phyloP scores from a whole-genome alignment of 2,888 invertebrate genomes.

The Holacanthella duospinosa region DNA sequence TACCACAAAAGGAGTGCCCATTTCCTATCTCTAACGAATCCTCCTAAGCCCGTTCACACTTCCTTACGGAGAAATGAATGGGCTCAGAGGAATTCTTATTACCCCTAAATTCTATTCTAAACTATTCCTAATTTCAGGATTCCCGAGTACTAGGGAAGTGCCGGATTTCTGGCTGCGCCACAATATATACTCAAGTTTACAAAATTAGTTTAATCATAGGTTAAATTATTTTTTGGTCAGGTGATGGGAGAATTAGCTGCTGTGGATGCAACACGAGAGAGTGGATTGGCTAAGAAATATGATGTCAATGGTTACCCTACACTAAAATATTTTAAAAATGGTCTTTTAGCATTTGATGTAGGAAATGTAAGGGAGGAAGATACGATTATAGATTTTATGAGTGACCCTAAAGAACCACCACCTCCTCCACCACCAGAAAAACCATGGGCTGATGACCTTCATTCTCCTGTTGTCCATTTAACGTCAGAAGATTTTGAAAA shows the following conservation, averaged over 20 bases:
- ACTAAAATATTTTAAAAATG: slow-evolving; percentile 64
- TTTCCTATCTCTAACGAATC: too few relatives aligned
- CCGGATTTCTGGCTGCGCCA: too few relatives aligned
- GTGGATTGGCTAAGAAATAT: slow-evolving; percentile 55
- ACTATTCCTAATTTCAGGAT: too few relatives aligned
- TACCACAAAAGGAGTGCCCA: too few relatives aligned
- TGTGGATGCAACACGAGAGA: slow-evolving; percentile 71
- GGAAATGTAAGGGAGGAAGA: slow-evolving; percentile 59
- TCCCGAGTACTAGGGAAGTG: too few relatives aligned
- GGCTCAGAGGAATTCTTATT: too few relatives aligned
- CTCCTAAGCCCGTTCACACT: too few relatives aligned
- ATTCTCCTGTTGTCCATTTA: slow-evolving; percentile 65
- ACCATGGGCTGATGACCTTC: slow-evolving; percentile 63
- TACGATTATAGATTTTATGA: slow-evolving; percentile 72
- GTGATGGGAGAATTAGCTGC: slow-evolving; percentile 67
- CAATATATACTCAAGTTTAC: too few relatives aligned
- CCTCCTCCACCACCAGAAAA: slow-evolving; percentile 71
- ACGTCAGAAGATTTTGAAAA: slow-evolving; percentile 59
- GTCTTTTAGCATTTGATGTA: slow-evolving; percentile 66
- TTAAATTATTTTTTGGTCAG: slow-evolving; percentile 39
- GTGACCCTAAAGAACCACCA: slow-evolving; percentile 71
- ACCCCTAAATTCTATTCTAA: too few relatives aligned
- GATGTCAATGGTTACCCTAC: slow-evolving; percentile 70
- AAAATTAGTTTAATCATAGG: too few relatives aligned
- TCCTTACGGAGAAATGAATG: too few relatives aligned